Percentiles rank a stretch among this genome's conserved stretches.
Evolutionary conservation across 2,888 invertebrate species (phyloP).

Genomic region (Nomada goodeniana): DNA sequence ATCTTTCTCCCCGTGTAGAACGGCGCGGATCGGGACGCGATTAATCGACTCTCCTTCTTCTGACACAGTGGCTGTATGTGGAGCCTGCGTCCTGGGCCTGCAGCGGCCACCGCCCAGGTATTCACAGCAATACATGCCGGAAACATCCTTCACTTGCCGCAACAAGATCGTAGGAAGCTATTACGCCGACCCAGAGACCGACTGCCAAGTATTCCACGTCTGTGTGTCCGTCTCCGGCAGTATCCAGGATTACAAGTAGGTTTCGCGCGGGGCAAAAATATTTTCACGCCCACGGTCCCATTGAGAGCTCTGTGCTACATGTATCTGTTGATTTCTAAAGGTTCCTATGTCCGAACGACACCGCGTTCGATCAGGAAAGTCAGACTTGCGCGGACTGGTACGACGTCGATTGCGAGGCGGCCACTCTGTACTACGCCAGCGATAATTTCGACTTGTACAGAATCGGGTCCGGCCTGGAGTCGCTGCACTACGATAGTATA

Average conservation of each 20-base stretch:
- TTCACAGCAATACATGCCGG: slow-evolving; percentile 85
- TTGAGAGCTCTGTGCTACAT: not conserved
- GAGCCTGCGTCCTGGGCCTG: slow-evolving; percentile 78
- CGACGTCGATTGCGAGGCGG: slow-evolving; percentile 94
- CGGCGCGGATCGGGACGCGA: not conserved
- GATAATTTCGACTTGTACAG: slow-evolving; percentile 95
- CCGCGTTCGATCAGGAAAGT: slow-evolving; percentile 96
- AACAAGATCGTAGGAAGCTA: slow-evolving; percentile 95
- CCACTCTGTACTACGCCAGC: slow-evolving; percentile 91
- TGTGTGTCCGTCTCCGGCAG: slow-evolving; percentile 93
- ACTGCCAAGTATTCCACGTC: slow-evolving; percentile 95
- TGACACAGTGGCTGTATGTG: slow-evolving; percentile 74
- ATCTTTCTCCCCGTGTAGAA: not conserved
- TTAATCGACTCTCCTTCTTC: slow-evolving; percentile 16
- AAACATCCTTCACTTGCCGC: slow-evolving; percentile 91
- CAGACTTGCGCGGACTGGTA: slow-evolving; percentile 97
- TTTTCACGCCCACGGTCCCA: not conserved
- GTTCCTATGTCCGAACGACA: slow-evolving; percentile 95
- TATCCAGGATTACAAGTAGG: slow-evolving; percentile 82
- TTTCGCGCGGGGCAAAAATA: not conserved
- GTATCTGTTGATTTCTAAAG: slow-evolving; percentile 80
- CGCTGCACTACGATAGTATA: slow-evolving; percentile 81
- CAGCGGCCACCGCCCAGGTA: slow-evolving; percentile 85
- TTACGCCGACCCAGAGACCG: slow-evolving; percentile 94
- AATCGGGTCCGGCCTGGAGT: slow-evolving; percentile 89